phyloP scores from a whole-genome alignment of 2,888 invertebrate species.

The Anoplius nigerrimus region DNA sequence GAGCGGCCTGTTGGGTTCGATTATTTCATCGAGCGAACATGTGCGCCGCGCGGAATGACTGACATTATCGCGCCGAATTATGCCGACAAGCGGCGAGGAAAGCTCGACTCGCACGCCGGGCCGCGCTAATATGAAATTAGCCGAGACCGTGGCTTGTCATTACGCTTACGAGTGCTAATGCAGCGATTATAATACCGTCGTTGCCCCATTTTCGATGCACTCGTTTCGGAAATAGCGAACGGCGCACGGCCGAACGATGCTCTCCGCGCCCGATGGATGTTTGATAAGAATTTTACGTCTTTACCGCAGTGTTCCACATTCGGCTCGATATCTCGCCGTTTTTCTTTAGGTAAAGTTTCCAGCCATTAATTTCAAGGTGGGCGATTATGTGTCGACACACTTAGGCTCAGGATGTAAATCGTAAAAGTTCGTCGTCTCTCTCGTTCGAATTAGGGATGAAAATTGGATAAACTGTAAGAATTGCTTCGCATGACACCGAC shows the following conservation, averaged over 20 bases:
- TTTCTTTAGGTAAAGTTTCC: no score
- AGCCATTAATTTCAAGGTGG: no score
- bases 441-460: no score
- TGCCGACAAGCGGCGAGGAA: background rate
- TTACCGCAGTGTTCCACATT: background rate
- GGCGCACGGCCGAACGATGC: background rate
- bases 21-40: no score
- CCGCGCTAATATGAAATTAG: conserved; percentile 30
- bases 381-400: no score
- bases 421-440: no score
- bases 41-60: background rate
- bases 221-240: conserved; percentile 1
- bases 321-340: no score
- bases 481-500: no score
- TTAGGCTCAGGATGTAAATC: no score
- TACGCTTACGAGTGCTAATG: conserved; percentile 37
- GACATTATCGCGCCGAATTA: conserved; percentile 7
- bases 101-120: background rate
- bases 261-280: background rate
- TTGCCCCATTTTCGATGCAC: conserved; percentile 21
- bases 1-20: no score
- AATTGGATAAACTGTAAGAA: no score
- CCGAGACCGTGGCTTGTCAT: conserved; percentile 22
- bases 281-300: no score
- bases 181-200: conserved; percentile 31